These are phyloP conservation scores for Bedellia somnulentella DNA, from an alignment of 2,888 invertebrate genomes.

Conservation along the genomic window DNA sequence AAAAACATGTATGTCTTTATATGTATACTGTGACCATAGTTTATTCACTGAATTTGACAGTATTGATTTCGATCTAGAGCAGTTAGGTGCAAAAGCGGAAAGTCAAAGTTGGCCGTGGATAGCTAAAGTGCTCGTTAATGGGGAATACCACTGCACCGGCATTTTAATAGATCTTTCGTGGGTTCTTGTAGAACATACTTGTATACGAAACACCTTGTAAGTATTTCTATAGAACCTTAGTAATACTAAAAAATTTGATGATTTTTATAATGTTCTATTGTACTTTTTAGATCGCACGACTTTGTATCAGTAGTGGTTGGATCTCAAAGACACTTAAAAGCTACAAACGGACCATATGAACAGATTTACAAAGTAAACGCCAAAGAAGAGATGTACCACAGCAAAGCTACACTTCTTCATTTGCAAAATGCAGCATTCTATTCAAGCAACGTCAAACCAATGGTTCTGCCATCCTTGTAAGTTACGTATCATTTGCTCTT, in stretches of 20 bases:
- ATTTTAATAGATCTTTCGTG: constrained; percentile 67
- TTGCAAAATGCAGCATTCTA: constrained; percentile 60
- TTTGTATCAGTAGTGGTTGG: constrained; percentile 70
- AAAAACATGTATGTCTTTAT: constrained; percentile 55
- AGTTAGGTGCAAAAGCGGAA: background rate
- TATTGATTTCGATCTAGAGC: constrained; percentile 22
- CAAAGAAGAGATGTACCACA: constrained; percentile 55
- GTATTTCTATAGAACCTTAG: no score
- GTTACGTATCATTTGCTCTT: constrained; percentile 13
- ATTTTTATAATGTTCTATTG: no score
- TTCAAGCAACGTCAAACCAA: constrained; percentile 68
- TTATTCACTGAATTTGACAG: constrained; percentile 27
- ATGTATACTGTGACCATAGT: constrained; percentile 52
- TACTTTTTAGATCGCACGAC: constrained; percentile 42
- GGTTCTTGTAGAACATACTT: constrained; percentile 64
- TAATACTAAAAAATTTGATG: no score
- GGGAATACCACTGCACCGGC: constrained; percentile 70
- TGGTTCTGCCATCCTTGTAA: constrained; percentile 56
- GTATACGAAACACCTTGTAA: constrained; percentile 43
- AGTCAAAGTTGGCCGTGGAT: constrained; percentile 68
- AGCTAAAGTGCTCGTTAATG: constrained; percentile 71
- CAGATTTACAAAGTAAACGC: constrained; percentile 67
- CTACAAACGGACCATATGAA: constrained; percentile 68
- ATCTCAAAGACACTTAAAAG: constrained; percentile 61
- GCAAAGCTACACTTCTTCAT: constrained; percentile 66